A percentile compares a stretch with the other conserved stretches of the same genome.
Conservation (phyloP, 1,140 invertebrate genomes). For the Zeugodacus cucurbitae region DNA sequence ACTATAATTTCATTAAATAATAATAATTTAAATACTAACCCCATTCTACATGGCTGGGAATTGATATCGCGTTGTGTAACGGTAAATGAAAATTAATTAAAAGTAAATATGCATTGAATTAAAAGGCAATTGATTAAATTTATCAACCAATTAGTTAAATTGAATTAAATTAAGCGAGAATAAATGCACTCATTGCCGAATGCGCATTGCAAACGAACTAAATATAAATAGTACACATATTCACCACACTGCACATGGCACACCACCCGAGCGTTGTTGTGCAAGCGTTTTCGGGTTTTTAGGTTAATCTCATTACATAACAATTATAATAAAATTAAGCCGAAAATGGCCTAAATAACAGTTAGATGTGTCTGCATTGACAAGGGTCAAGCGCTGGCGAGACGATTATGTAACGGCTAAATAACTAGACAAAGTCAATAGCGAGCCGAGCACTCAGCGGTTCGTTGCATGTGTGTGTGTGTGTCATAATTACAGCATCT, state of each 20-base stretch:
- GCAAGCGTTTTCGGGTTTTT: background rate
- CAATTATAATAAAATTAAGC: constrained; percentile 2
- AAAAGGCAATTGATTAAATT: background rate
- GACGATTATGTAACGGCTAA: background rate
- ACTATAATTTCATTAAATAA: no score
- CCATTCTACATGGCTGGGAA: no score
- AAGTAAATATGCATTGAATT: background rate
- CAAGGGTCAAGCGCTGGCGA: background rate
- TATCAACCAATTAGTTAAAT: background rate
- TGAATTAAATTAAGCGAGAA: background rate
- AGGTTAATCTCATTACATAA: constrained; percentile 9
- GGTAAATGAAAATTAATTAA: background rate
- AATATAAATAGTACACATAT: background rate
- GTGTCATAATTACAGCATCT: constrained; percentile 4
- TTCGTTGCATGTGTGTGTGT: background rate
- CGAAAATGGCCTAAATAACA: background rate
- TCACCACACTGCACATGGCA: background rate
- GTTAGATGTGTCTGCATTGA: background rate
- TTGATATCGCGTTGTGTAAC: no score
- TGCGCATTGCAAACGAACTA: background rate
- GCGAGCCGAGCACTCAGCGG: background rate
- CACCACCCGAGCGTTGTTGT: background rate
- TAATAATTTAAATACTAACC: no score
- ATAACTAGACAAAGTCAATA: background rate
- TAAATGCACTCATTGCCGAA: background rate